Conservation (phyloP, 2,113 vertebrate genomes). For the Sylvietta virens region DNA sequence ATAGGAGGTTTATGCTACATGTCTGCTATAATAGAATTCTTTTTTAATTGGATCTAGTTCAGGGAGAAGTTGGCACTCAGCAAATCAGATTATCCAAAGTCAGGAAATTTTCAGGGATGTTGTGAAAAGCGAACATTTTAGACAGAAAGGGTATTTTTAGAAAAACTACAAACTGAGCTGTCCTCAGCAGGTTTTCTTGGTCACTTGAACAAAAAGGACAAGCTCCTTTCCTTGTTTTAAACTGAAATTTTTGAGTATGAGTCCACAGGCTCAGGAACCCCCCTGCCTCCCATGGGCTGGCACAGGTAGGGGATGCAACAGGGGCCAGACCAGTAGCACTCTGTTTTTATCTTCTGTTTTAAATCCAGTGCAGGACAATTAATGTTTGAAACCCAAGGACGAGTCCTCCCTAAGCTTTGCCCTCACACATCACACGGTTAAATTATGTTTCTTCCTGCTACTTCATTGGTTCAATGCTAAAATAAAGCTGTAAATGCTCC, state of each 20-base stretch:
- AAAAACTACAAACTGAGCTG: not conserved
- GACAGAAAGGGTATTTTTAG: not conserved
- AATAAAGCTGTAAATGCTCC: not conserved
- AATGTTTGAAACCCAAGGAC: not conserved
- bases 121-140: not conserved
- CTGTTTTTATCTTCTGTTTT: not conserved
- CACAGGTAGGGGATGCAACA: not conserved
- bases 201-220: not conserved
- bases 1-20: accelerated
- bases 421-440: not conserved
- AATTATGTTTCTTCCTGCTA: not conserved
- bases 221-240: not conserved
- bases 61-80: not conserved
- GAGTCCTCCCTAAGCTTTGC: not conserved
- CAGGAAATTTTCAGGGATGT: not conserved
- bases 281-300: not conserved
- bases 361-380: not conserved
- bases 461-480: not conserved
- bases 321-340: accelerated
- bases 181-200: not conserved
- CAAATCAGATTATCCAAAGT: not conserved
- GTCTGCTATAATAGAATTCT: not conserved
- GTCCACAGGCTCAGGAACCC: not conserved
- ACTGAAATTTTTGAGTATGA: not conserved
- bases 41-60: not conserved